These are phyloP conservation scores for Vulpes ferrilata DNA, from an alignment of 2,113 vertebrate species.

Conservation along the genomic window DNA sequence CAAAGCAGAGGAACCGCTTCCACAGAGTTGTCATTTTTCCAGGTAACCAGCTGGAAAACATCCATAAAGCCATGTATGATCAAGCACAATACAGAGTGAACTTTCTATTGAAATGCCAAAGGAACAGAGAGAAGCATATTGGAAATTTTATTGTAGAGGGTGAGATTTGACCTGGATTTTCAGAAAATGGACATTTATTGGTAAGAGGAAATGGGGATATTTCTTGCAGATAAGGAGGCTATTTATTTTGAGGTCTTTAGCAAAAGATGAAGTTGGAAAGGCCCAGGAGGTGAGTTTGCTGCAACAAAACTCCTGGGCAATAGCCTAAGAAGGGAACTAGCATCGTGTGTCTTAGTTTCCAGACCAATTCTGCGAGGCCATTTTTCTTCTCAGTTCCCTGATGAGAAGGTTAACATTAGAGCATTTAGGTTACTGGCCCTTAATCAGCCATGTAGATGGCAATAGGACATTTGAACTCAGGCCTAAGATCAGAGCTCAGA, in stretches of 20 bases:
- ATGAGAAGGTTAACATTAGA: background rate
- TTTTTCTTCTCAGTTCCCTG: background rate
- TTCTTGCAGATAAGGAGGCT: background rate
- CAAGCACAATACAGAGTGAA: background rate
- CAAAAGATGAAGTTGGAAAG: background rate
- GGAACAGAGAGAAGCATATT: background rate
- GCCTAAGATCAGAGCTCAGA: background rate
- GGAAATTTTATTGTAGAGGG: background rate
- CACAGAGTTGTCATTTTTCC: background rate
- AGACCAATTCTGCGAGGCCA: background rate
- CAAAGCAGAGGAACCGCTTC: background rate
- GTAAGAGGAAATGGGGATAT: background rate
- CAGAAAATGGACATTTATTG: background rate
- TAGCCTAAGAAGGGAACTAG: background rate
- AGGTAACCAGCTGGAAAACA: background rate
- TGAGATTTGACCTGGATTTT: background rate
- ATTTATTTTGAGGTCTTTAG: background rate
- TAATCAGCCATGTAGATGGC: background rate
- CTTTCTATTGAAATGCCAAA: background rate
- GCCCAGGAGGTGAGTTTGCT: background rate
- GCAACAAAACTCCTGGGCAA: background rate
- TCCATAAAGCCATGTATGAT: background rate
- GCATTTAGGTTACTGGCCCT: background rate
- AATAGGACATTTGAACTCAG: background rate
- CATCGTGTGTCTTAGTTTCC: background rate